Evolutionary conservation across 2,888 invertebrate species (phyloP), one percentile per base, ranked within the genome.

Genomic region (Onchidella celtica): DNA sequence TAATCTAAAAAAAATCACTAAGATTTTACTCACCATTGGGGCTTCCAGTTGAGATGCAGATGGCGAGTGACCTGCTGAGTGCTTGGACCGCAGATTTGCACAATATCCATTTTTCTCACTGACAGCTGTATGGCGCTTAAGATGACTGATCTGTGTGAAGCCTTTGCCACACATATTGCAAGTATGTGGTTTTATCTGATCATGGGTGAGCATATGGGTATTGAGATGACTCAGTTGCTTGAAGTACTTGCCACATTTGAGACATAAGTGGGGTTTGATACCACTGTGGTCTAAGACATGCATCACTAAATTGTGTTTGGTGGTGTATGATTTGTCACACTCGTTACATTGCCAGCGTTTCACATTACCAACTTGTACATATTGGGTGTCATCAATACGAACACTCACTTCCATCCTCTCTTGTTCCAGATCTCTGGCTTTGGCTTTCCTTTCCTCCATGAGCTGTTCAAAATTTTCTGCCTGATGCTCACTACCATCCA

Each of bases 221-320:
- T 92, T 92, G 17, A 93, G 89, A 84, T 93, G 93, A 82, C 91
- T 91, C n/a, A 90, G 86, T 85, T 93, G 93, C 82, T 91, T 93
- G 86, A 93, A 93, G 79, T 90, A 89, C 85, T 92, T 92, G 59
- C 91, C 91, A 88, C 93, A 93, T n/a, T 92, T 88, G 76, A 89
- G 86, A 81, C 93, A 93, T 32, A 88, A 85, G 84, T 93, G 92
- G 0, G 92, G 93, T 73, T 92, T 92, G 73, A 93, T 92, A 34
- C 92, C 91, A 70, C 88, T 89, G 83, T 93, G 93, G 63, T 91
- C 92, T 1, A 93, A 86, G 24, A 92, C 90, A 84, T 93, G 93
- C 55, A 92, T 91, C 4, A 93, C 90, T 36, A 93, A 88, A 81
- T 93, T 93, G 85, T 93, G 92, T 79, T 92, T 93, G 14, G 93